phyloP scores from a whole-genome alignment of 2,888 invertebrate genomes.

The Clistopyga incitator region DNA sequence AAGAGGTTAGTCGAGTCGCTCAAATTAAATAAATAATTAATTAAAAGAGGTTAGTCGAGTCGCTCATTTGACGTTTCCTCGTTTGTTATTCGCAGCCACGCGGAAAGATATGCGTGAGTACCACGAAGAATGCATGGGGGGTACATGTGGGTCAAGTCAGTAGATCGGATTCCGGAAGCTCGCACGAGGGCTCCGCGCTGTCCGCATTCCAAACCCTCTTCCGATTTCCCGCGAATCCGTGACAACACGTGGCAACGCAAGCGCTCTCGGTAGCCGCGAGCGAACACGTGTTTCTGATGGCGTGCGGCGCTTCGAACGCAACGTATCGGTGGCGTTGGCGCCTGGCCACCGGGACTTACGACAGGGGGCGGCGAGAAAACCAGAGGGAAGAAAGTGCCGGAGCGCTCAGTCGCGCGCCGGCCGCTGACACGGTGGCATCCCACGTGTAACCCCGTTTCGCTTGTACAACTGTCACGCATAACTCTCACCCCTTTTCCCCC shows the following conservation, averaged over 20 bases:
- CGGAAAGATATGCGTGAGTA: background rate
- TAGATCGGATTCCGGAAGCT: conserved; percentile 56
- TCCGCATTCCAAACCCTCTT: conserved; percentile 41
- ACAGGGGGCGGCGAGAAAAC: conserved; percentile 66
- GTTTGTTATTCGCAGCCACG: background rate
- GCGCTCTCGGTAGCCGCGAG: conserved; percentile 45
- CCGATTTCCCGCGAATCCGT: conserved; percentile 62
- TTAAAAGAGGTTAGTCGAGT: background rate
- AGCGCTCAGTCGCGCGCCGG: conserved; percentile 82
- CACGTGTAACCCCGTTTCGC: conserved; percentile 68
- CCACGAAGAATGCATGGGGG: background rate
- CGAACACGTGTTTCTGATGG: conserved; percentile 62
- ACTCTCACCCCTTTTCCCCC: conserved; percentile 43
- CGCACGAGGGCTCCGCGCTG: background rate
- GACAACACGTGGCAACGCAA: conserved; percentile 64
- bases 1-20: too few relatives aligned
- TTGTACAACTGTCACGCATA: conserved; percentile 40
- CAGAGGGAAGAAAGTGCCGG: conserved; percentile 70
- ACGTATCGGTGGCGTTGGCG: conserved; percentile 14
- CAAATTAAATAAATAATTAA: background rate
- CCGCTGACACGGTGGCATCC: conserved; percentile 82
- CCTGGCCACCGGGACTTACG: conserved; percentile 72
- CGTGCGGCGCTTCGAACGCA: conserved; percentile 21
- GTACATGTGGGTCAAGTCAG: conserved; percentile 61
- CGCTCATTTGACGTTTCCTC: background rate